Conservation (phyloP, 2,888 invertebrate genomes). For the Andrena bucephala region DNA sequence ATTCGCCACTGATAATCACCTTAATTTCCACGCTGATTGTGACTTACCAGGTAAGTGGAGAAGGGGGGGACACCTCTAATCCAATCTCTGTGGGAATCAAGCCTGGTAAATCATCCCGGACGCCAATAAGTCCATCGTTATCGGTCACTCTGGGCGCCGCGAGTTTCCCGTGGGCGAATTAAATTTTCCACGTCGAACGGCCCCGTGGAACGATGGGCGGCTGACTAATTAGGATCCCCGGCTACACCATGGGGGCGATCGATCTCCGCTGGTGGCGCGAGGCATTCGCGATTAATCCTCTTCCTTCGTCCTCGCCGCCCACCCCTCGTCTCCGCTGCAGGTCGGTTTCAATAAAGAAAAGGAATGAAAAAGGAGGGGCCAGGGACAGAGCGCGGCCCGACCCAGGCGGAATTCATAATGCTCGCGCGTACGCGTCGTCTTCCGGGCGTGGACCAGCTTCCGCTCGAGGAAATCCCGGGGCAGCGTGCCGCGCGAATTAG, state of each 20-base stretch:
- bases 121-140: slow-evolving; percentile 33
- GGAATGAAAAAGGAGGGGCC: slow-evolving; percentile 42
- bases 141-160: neutral
- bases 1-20: neutral
- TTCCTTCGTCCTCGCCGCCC: neutral
- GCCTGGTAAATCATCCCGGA: neutral
- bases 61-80: neutral
- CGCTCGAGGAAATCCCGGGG: slow-evolving; percentile 64
- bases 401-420: slow-evolving; percentile 60
- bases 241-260: slow-evolving; percentile 45
- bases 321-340: neutral
- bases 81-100: neutral
- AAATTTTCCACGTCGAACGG: slow-evolving; percentile 50
- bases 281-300: slow-evolving; percentile 61
- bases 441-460: slow-evolving; percentile 61
- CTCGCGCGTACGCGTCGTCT: slow-evolving; percentile 34
- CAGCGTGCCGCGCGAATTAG: slow-evolving; percentile 61
- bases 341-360: slow-evolving; percentile 61
- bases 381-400: slow-evolving; percentile 36
- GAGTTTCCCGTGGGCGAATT: slow-evolving; percentile 35
- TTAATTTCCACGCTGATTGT: neutral
- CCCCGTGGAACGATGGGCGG: slow-evolving; percentile 19
- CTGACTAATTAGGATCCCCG: slow-evolving; percentile 58
- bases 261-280: slow-evolving; percentile 47
- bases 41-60: neutral